Evolutionary conservation across 2,797 vertebrate species (phyloP).

Genomic region (Serranus cabrilla): DNA sequence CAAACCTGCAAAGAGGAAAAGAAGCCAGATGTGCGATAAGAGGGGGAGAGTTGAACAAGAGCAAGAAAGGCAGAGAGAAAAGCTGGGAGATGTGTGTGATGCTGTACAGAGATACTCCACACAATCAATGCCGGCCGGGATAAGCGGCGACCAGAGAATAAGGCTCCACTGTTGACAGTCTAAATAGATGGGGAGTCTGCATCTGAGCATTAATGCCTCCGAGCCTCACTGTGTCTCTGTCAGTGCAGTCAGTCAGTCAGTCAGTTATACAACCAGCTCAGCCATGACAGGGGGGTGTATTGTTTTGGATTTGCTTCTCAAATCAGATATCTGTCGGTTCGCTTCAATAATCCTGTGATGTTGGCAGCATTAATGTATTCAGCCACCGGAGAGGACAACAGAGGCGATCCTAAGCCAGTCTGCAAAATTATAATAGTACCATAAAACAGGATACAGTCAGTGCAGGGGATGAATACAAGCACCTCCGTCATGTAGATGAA

Average conservation of each 20-base stretch:
- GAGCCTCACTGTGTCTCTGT: slow-evolving; percentile 49
- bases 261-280: slow-evolving; percentile 75
- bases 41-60: slow-evolving; percentile 9
- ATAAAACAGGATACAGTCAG: slow-evolving; percentile 54
- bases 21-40: slow-evolving; percentile 21
- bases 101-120: slow-evolving; percentile 25
- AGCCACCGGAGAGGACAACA: slow-evolving; percentile 60
- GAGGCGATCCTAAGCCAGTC: slow-evolving; percentile 58
- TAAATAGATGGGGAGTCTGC: slow-evolving; percentile 65
- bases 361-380: slow-evolving; percentile 70
- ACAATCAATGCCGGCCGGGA: slow-evolving; percentile 50
- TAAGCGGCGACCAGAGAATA: slow-evolving; percentile 35
- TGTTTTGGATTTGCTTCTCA: slow-evolving; percentile 80
- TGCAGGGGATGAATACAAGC: slow-evolving; percentile 36
- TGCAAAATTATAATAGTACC: slow-evolving; percentile 52
- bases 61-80: slow-evolving; percentile 16
- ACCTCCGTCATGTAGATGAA: slow-evolving; percentile 33
- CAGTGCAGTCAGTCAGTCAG: slow-evolving; percentile 57
- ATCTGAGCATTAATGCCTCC: slow-evolving; percentile 60
- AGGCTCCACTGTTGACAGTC: slow-evolving; percentile 55
- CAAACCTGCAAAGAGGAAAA: slow-evolving; percentile 20
- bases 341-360: slow-evolving; percentile 75
- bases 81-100: slow-evolving; percentile 20
- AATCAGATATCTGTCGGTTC: slow-evolving; percentile 77
- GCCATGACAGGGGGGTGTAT: slow-evolving; percentile 62